Base-by-base conservation (phyloP, 2,113 vertebrate species). In the Parus major region DNA sequence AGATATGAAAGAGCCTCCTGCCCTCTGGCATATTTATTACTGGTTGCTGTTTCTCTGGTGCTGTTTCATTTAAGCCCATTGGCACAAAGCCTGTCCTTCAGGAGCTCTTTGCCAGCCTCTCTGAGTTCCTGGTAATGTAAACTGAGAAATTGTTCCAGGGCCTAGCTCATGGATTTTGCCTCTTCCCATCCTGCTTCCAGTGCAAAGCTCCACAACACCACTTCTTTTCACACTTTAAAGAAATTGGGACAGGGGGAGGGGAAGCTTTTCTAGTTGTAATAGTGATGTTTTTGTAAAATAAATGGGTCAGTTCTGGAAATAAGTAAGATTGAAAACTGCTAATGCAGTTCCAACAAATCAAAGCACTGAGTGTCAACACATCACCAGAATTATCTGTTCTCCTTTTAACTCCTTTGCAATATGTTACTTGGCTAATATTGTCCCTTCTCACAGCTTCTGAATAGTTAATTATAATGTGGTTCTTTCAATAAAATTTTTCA, bases 401-500 rank as follows among this genome's bases (percentile, higher is more conserved):
- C 16, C n/a, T 61, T n/a, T 17, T 61, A 85, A 80, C 23, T 76
- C 36, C 47, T 88, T 70, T 75, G 33, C 64, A 72, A 55, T 59
- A 21, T 86, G 56, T 81, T 78, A 31, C 68, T 64, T 77, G 35
- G 29, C 29, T 93, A 70, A 86, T 68, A 86, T 39, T 81, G 39
- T 72, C 44, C 64, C 55, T 77, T 29, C 52, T 88, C 71, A 70
- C 21, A 60, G 56, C 44, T 92, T 79, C 59, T 88, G 55, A 94
- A 81, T 46, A 83, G 71, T 71, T 87, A 82, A 89, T 82, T 86
- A 90, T 47, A 56, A 66, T 49, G 24, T 44, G 14, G 5, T 41
- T 77, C 59, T 75, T 91, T 83, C 60, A 56, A n/a, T 52, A 66
- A 16, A 29, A 9, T 90, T 91, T 92, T 95, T 88, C 79, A 36